phyloP scores from a whole-genome alignment of 2,888 invertebrate genomes.

The Drosophila maculinotata region DNA sequence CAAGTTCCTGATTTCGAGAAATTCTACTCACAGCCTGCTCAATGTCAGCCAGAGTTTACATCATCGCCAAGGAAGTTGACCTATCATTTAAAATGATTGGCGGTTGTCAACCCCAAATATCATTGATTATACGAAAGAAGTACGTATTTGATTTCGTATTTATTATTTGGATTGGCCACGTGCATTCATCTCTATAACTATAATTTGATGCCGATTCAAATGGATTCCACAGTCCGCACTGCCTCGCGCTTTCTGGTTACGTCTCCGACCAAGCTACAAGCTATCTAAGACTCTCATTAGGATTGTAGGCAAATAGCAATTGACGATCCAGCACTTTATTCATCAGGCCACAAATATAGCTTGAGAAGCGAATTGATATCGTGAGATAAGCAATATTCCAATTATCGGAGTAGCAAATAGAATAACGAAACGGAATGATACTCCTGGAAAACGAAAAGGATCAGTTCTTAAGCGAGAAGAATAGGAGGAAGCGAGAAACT shows the following conservation, averaged over 20 bases:
- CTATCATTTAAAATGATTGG: not conserved
- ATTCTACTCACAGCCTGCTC: not conserved
- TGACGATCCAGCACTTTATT: not conserved
- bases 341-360: not conserved
- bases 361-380: not conserved
- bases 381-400: not conserved
- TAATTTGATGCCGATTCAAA: not conserved
- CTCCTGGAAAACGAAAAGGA: no score
- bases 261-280: not conserved
- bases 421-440: no score
- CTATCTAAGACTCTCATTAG: constrained; percentile 8
- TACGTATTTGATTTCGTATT: not conserved
- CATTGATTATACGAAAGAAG: not conserved
- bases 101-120: not conserved
- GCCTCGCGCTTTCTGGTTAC: not conserved
- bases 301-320: constrained; percentile 1
- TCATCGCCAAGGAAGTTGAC: not conserved
- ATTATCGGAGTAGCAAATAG: no score
- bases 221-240: not conserved
- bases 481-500: no score
- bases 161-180: constrained; percentile 1
- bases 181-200: constrained; percentile 1
- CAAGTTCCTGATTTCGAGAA: no score
- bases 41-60: not conserved
- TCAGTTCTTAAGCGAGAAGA: no score